Evolutionary conservation across 1,140 invertebrate species (phyloP).

Genomic region (Ceratitis capitata): DNA sequence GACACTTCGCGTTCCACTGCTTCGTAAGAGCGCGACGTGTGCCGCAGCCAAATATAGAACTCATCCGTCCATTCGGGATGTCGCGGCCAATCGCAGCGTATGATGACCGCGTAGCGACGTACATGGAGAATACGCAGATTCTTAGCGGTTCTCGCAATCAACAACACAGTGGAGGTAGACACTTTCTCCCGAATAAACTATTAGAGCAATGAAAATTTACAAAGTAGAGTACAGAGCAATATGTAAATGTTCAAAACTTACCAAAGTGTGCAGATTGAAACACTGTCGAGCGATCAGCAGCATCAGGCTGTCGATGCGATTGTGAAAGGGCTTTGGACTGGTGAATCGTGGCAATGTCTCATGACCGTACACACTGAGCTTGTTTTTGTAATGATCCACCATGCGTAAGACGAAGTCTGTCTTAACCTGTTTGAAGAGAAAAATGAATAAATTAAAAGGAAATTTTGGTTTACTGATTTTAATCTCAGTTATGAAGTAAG

Average conservation of each 20-base stretch:
- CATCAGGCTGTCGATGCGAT: slow-evolving; percentile 73
- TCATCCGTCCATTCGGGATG: slow-evolving; percentile 75
- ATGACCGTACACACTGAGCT: slow-evolving; percentile 71
- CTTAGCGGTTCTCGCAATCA: slow-evolving; percentile 75
- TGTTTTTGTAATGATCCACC: slow-evolving; percentile 71
- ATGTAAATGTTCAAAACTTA: slow-evolving; percentile 60
- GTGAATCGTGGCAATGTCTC: slow-evolving; percentile 72
- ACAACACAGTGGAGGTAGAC: slow-evolving; percentile 80
- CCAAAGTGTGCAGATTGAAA: slow-evolving; percentile 73
- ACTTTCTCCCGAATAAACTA: slow-evolving; percentile 81
- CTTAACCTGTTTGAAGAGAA: slow-evolving; percentile 63
- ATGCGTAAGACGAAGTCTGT: slow-evolving; percentile 66
- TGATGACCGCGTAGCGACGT: slow-evolving; percentile 76
- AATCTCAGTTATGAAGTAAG: too few relatives aligned
- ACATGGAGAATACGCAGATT: slow-evolving; percentile 75
- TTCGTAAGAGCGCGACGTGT: slow-evolving; percentile 72
- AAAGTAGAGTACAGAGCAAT: not conserved
- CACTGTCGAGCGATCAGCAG: slow-evolving; percentile 72
- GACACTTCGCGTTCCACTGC: slow-evolving; percentile 76
- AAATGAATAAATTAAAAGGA: too few relatives aligned
- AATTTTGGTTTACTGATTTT: too few relatives aligned
- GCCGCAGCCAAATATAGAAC: slow-evolving; percentile 75
- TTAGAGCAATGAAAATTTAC: not conserved
- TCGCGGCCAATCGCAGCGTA: slow-evolving; percentile 76
- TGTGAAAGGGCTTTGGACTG: slow-evolving; percentile 71